Base-by-base conservation (phyloP, 2,888 invertebrate species). In the Brachypalpus laphriformis region DNA sequence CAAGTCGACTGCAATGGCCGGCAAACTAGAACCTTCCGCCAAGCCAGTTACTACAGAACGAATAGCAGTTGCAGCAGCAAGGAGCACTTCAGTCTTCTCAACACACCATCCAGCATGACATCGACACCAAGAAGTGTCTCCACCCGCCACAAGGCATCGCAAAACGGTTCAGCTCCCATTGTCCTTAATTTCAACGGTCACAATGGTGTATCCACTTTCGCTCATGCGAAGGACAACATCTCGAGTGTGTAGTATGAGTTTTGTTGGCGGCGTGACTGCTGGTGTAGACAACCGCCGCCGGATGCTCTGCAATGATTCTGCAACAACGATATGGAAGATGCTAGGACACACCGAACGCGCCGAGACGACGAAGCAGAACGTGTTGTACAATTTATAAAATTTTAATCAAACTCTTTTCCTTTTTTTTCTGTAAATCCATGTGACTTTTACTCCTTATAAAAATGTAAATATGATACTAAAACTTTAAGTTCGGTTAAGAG, bases 1-100 rank as follows among this genome's bases (percentile, higher is more conserved):
- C 92, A 91, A 86, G 88, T 92, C 66, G 91, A 92, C 74, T 89
- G 88, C 11, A 89, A 88, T 71, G 89, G 89, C 3, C 87, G 92
- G 1, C 90, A 90, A 63, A 88, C 90, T 70, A 88, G 92, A 16
- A 88, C 89, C 7, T 90, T 88, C 63, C 90, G 91, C 2, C 91
- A 91, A 71, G 87, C 90, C 49, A 91, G 90, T 74, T 91, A 90
- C 71, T 90, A 90, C 74, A 89, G 91, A 56, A 89, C 88, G 25
- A 87, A 89, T 5, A 90, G 90, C 87, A 88, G 56, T 16, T 66
- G 81, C 77, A 90, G 80, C 70, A 86, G n/a, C 51, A 86, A 82
- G 9, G 91, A 91, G 59, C 90, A 90, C 31, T 88, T 91, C 37
- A 89, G 89, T 4, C 83, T 91, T 5, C 51, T 91, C 3, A 87